A percentile compares a stretch with the other conserved stretches of the same genome.
phyloP scores from a whole-genome alignment of 2,797 vertebrate genomes.

The Natrix natrix region DNA sequence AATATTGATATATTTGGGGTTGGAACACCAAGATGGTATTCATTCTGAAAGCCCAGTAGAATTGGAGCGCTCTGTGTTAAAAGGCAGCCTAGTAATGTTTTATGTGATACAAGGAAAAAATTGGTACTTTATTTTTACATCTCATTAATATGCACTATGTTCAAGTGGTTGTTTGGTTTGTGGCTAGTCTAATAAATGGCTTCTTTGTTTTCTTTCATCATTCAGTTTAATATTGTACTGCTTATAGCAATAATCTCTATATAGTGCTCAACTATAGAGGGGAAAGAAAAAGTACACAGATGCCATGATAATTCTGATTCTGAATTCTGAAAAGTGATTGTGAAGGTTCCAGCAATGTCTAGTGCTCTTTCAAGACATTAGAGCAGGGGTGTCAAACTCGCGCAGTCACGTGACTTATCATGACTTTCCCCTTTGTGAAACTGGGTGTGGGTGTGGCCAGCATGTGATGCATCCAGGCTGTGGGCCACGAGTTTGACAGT shows the following conservation, averaged over 20 bases:
- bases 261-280: background rate
- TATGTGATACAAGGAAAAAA: background rate
- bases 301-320: background rate
- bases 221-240: background rate
- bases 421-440: too few relatives aligned
- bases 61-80: background rate
- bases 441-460: too few relatives aligned
- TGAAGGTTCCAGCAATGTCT: background rate
- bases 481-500: too few relatives aligned
- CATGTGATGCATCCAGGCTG: too few relatives aligned
- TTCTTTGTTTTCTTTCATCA: background rate
- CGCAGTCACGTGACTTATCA: too few relatives aligned
- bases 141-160: background rate
- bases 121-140: background rate
- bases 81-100: background rate
- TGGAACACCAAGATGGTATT: background rate
- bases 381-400: too few relatives aligned
- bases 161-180: background rate
- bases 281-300: background rate
- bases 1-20: background rate
- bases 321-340: background rate
- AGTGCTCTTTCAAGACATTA: background rate
- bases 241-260: background rate
- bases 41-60: background rate
- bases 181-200: background rate